phyloP scores from a whole-genome alignment of 2,888 invertebrate genomes.

The Synergus laeviventris region DNA sequence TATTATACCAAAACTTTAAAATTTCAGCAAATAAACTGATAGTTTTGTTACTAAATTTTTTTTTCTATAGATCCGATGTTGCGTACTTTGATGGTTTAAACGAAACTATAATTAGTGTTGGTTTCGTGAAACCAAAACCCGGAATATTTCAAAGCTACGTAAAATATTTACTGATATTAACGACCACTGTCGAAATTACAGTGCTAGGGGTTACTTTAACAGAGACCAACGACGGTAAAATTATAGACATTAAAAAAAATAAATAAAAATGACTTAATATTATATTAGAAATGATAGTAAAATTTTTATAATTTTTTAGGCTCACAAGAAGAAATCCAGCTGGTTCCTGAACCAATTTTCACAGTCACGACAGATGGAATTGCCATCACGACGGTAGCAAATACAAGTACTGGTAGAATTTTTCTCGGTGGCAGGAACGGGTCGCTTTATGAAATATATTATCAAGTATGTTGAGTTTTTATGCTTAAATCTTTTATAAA shows the following conservation, averaged over 20 bases:
- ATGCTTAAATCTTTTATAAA: slow-evolving; percentile 26
- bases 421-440: slow-evolving; percentile 98
- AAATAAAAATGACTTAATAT: neutral
- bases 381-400: slow-evolving; percentile 88
- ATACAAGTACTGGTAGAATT: slow-evolving; percentile 90
- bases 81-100: slow-evolving; percentile 97
- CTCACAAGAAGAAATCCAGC: slow-evolving; percentile 86
- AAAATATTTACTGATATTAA: slow-evolving; percentile 92
- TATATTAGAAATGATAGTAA: neutral
- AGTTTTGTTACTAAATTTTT: neutral
- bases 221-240: slow-evolving; percentile 69
- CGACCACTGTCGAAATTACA: slow-evolving; percentile 96
- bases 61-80: slow-evolving; percentile 85
- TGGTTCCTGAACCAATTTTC: slow-evolving; percentile 96
- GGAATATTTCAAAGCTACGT: slow-evolving; percentile 94
- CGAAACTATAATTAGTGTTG: slow-evolving; percentile 96
- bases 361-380: slow-evolving; percentile 93
- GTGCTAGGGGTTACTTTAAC: slow-evolving; percentile 85
- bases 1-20: neutral
- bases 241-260: neutral
- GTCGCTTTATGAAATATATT: slow-evolving; percentile 94
- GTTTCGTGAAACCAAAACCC: slow-evolving; percentile 90
- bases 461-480: slow-evolving; percentile 82
- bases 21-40: neutral
- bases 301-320: slow-evolving; percentile 64